phyloP scores from a whole-genome alignment of 1,140 invertebrate species.

The Drosophila repletoides region DNA sequence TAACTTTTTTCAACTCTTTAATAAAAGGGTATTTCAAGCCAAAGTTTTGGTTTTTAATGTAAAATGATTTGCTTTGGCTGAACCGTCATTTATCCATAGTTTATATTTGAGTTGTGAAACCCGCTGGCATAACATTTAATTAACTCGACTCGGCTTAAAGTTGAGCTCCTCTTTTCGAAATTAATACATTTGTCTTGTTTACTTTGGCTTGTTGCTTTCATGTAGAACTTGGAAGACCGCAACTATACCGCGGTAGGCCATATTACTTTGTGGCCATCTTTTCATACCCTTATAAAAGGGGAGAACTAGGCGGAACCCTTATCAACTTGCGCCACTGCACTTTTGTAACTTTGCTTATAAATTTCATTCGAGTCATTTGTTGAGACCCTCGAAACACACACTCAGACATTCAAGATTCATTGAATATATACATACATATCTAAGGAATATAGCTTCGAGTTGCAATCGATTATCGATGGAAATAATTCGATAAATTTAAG shows the following conservation, averaged over 20 bases:
- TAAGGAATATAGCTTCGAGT: slow-evolving; percentile 28
- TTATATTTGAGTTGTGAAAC: slow-evolving; percentile 58
- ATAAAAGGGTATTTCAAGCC: too few species aligned
- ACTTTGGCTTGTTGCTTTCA: slow-evolving; percentile 49
- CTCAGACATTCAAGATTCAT: not conserved
- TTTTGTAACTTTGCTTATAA: slow-evolving; percentile 74
- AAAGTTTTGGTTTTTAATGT: too few species aligned
- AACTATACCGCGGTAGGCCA: slow-evolving; percentile 45
- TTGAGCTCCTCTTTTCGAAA: slow-evolving; percentile 56
- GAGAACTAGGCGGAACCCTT: slow-evolving; percentile 32
- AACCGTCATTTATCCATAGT: too few species aligned
- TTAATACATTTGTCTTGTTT: slow-evolving; percentile 72
- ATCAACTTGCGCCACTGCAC: slow-evolving; percentile 54
- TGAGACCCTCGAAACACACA: slow-evolving; percentile 47
- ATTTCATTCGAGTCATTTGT: slow-evolving; percentile 78
- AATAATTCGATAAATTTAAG: slow-evolving; percentile 76
- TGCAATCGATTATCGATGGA: slow-evolving; percentile 64
- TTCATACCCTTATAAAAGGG: slow-evolving; percentile 44
- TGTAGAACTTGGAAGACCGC: slow-evolving; percentile 49
- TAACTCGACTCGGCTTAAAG: slow-evolving; percentile 51
- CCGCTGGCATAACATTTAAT: slow-evolving; percentile 58
- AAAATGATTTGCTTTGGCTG: too few species aligned
- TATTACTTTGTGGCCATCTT: slow-evolving; percentile 52
- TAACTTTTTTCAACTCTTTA: too few species aligned
- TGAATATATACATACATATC: not conserved